Percentiles rank a stretch among this genome's conserved stretches.
These are phyloP conservation scores for Taxidea taxus DNA, from an alignment of 2,113 vertebrate species.

Conservation along the genomic window DNA sequence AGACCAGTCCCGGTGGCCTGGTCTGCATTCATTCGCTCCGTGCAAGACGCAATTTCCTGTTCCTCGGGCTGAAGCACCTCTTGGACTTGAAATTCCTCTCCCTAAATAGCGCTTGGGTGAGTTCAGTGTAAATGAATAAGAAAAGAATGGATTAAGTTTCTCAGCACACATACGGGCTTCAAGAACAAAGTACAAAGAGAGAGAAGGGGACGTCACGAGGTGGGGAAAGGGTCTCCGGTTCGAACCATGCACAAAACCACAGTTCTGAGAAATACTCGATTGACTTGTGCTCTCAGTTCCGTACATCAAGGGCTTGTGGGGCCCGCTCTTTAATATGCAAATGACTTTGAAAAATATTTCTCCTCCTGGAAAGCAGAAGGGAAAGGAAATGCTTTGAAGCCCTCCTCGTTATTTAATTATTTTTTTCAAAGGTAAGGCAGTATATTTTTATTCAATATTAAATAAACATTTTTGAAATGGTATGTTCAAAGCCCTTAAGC, in stretches of 20 bases:
- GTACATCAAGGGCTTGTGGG: not conserved
- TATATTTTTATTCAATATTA: slow-evolving; percentile 69
- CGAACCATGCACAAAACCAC: not conserved
- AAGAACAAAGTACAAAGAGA: not conserved
- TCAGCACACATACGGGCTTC: not conserved
- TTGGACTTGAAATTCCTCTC: not conserved
- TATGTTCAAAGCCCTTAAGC: slow-evolving; percentile 61
- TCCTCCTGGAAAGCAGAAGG: slow-evolving; percentile 66
- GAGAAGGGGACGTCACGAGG: accelerated
- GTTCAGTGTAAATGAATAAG: slow-evolving; percentile 60
- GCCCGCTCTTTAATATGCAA: slow-evolving; percentile 58
- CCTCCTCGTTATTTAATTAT: slow-evolving; percentile 50
- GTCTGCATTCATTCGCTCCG: not conserved
- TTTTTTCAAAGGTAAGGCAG: slow-evolving; percentile 59
- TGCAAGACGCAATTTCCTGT: slow-evolving; percentile 7
- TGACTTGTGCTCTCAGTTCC: slow-evolving; percentile 1
- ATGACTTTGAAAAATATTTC: slow-evolving; percentile 58
- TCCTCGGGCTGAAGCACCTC: not conserved
- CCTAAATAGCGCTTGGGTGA: slow-evolving; percentile 34
- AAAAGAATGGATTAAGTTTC: slow-evolving; percentile 55
- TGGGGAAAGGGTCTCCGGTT: not conserved
- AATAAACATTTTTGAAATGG: slow-evolving; percentile 61
- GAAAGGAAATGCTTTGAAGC: slow-evolving; percentile 73
- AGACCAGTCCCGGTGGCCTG: not conserved
- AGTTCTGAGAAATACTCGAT: not conserved